Conservation (phyloP, 2,888 invertebrate species). For the Philereme vetulata region DNA sequence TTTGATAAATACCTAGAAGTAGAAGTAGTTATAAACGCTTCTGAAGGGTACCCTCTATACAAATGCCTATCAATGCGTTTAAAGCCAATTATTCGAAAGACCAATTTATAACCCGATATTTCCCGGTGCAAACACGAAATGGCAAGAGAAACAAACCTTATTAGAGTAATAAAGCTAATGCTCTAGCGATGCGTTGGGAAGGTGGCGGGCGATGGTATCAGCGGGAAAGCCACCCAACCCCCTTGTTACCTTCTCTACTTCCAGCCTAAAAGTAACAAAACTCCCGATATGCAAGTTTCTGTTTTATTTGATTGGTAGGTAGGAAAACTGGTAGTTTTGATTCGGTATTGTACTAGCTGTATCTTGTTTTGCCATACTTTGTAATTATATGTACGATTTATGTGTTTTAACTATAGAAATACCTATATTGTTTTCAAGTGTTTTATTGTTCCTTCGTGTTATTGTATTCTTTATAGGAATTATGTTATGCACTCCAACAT, state of each 20-base stretch:
- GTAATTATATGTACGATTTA: too few species aligned
- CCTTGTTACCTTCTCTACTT: conserved; percentile 28
- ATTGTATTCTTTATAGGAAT: too few species aligned
- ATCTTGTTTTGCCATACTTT: not conserved
- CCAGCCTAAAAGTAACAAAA: conserved; percentile 34
- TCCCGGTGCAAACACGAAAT: conserved; percentile 33
- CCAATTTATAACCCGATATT: conserved; percentile 31
- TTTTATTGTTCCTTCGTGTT: too few species aligned
- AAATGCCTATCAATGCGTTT: conserved; percentile 30
- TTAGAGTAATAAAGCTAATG: conserved; percentile 55
- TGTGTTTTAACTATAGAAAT: too few species aligned
- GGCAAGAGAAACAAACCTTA: conserved; percentile 39
- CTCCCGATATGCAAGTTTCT: conserved; percentile 26
- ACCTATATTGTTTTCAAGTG: too few species aligned
- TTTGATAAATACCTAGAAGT: conserved; percentile 1
- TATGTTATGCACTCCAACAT: too few species aligned
- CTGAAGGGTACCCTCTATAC: conserved; percentile 24
- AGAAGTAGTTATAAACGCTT: conserved; percentile 4
- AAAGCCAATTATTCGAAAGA: conserved; percentile 31
- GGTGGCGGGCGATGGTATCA: conserved; percentile 28
- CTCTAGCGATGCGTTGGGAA: conserved; percentile 45
- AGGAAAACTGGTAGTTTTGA: conserved; percentile 18
- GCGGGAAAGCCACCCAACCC: conserved; percentile 50
- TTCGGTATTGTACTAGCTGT: conserved; percentile 10
- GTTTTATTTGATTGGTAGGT: conserved; percentile 27